Percentiles rank a stretch among this genome's conserved stretches.
phyloP scores from a whole-genome alignment of 2,888 invertebrate genomes.

The Leptopilina myrica region DNA sequence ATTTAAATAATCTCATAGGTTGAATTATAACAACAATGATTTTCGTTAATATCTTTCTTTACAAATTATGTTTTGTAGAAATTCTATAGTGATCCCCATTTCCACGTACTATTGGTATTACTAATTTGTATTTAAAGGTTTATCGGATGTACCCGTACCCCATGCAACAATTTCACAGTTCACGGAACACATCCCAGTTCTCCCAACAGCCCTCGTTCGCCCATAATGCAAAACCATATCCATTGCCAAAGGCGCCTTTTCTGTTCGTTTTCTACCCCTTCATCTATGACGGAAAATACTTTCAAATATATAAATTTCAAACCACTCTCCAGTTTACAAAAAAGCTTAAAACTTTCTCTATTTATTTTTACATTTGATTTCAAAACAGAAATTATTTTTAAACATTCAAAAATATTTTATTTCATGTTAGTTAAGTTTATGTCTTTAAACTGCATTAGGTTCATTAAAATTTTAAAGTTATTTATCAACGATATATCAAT shows the following conservation, averaged over 20 bases:
- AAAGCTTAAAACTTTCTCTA: neutral
- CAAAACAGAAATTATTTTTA: no score
- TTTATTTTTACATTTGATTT: neutral
- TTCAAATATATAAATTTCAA: neutral
- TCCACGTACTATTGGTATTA: constrained; percentile 57
- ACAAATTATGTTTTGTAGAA: constrained; percentile 16
- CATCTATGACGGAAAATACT: neutral
- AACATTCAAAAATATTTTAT: no score
- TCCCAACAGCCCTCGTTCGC: constrained; percentile 48
- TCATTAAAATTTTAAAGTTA: no score
- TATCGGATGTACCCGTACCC: constrained; percentile 65
- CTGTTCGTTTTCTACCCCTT: neutral
- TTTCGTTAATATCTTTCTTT: constrained; percentile 19
- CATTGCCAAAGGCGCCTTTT: constrained; percentile 35
- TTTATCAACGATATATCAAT: no score
- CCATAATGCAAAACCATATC: constrained; percentile 52
- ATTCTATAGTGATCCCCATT: constrained; percentile 38
- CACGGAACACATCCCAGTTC: constrained; percentile 64
- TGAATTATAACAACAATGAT: neutral
- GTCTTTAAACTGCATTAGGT: no score
- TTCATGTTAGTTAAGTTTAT: no score
- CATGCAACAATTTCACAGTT: constrained; percentile 72
- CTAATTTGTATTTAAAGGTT: constrained; percentile 75
- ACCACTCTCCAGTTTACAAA: neutral
- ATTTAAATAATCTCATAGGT: neutral